A percentile compares a stretch with the other conserved stretches of the same genome.
Evolutionary conservation across 2,888 invertebrate species (phyloP).

Genomic region (Agrotis segetum): DNA sequence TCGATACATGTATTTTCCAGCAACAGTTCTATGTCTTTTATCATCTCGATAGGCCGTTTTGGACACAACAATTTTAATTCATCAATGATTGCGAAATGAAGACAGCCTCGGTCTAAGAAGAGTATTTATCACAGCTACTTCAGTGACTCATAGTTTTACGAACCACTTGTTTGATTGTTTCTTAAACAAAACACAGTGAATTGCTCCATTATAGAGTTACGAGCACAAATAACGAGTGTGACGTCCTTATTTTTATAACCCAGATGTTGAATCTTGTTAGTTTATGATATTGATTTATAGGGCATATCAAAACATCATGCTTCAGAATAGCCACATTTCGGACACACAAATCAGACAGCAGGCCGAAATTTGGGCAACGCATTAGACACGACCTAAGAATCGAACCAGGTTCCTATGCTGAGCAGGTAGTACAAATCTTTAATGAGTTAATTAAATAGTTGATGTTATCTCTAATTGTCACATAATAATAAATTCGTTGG

Average conservation of each 20-base stretch:
- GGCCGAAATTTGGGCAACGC: neutral
- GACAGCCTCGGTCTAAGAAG: neutral
- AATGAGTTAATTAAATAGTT: too few relatives aligned
- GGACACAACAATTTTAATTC: neutral
- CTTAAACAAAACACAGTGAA: slow-evolving; percentile 26
- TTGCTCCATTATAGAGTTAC: neutral
- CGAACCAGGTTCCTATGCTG: neutral
- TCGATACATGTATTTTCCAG: neutral
- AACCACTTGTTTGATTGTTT: slow-evolving; percentile 17
- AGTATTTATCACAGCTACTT: slow-evolving; percentile 5
- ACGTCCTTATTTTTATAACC: slow-evolving; percentile 5
- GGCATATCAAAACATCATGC: neutral
- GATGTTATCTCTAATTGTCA: too few relatives aligned
- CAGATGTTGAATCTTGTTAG: slow-evolving; percentile 16
- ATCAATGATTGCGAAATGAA: slow-evolving; percentile 9
- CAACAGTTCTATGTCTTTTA: neutral
- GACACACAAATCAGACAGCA: too few relatives aligned
- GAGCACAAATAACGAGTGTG: slow-evolving; percentile 3
- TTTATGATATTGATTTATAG: neutral
- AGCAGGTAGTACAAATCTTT: neutral
- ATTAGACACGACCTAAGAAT: neutral
- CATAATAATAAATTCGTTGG: too few relatives aligned
- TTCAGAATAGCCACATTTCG: neutral
- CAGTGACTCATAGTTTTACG: slow-evolving; percentile 23
- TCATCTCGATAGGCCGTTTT: neutral